Conservation (phyloP, 2,797 vertebrate species). For the Simalia tracyae region DNA sequence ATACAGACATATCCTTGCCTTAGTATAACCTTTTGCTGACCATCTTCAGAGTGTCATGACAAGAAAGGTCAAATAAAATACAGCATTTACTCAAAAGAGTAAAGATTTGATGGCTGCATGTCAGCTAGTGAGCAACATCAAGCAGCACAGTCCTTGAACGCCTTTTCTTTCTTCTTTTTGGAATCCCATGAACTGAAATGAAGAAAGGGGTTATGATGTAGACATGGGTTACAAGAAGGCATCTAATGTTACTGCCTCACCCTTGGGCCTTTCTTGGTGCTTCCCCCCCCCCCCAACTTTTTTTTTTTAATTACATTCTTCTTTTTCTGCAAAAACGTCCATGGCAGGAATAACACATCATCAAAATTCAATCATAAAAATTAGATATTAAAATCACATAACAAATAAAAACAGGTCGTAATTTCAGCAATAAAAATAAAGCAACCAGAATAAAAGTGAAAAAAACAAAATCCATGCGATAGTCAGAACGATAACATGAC, state of each 20-base stretch:
- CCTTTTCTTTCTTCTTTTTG: background rate
- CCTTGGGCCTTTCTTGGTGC: background rate
- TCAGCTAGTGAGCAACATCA: slow-evolving; percentile 6
- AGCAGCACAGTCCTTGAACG: background rate
- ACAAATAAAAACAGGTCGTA: background rate
- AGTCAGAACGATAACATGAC: background rate
- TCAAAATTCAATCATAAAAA: background rate
- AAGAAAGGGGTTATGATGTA: background rate
- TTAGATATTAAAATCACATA: background rate
- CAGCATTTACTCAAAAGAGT: background rate
- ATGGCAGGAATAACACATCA: background rate
- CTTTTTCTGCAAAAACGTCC: background rate
- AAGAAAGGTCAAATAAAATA: slow-evolving; percentile 2
- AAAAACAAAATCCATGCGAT: background rate
- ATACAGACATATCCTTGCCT: background rate
- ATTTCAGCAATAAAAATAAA: background rate
- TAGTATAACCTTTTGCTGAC: background rate
- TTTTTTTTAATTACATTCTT: background rate
- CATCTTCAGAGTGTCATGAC: background rate
- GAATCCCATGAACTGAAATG: background rate
- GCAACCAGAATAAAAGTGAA: background rate
- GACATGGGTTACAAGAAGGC: background rate
- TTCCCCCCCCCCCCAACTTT: background rate
- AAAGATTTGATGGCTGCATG: slow-evolving; percentile 1
- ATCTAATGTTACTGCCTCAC: too few species aligned